Evolutionary conservation across 2,113 vertebrate genomes (phyloP), one percentile per base, ranked within the genome.

Genomic region (Atherinomorus stipes): DNA sequence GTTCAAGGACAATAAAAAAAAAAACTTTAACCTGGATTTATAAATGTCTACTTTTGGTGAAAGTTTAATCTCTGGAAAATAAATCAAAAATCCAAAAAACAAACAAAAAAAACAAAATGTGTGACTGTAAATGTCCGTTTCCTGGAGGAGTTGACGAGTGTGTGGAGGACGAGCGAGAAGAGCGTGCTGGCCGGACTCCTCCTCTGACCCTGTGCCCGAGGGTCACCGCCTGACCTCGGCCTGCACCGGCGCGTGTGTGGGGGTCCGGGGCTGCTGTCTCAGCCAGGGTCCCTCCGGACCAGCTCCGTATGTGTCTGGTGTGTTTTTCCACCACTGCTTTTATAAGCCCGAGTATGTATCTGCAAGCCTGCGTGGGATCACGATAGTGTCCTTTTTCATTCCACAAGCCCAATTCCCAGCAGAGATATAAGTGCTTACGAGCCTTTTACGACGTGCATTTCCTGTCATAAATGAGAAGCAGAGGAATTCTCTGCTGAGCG

Each of bases 401-500:
- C 62, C 47, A 59, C 71, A 31, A 75, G 79, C 44, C 37, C 19
- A 56, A 87, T 76, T 90, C 89, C 89, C 90, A 69, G 68, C 19
- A 42, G 90, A 90, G 56, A 70, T 49, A 75, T 77, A 80, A 83
- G 76, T 76, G 84, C 84, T 88, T 75, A 88, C 38, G 71, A 83
- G 69, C 40, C 74, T 84, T 92, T 89, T 90, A 91, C 84, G 80
- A 93, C 76, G 85, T 86, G 90, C 84, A 84, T 90, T 93, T 94
- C 91, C 92, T 92, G 92, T 86, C 89, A 89, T 90, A 92, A 93
- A 93, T 80, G 90, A 85, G 75, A 64, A 72, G 82, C 72, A 50
- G 80, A 74, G 80, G 86, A 84, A 88, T 81, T 74, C 84, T 86
- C 81, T 1, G 60, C 78, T 67, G 78, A 85, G 81, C 28, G 28